Base-by-base conservation (phyloP, 2,888 invertebrate genomes). In the Lepas anatifera region DNA sequence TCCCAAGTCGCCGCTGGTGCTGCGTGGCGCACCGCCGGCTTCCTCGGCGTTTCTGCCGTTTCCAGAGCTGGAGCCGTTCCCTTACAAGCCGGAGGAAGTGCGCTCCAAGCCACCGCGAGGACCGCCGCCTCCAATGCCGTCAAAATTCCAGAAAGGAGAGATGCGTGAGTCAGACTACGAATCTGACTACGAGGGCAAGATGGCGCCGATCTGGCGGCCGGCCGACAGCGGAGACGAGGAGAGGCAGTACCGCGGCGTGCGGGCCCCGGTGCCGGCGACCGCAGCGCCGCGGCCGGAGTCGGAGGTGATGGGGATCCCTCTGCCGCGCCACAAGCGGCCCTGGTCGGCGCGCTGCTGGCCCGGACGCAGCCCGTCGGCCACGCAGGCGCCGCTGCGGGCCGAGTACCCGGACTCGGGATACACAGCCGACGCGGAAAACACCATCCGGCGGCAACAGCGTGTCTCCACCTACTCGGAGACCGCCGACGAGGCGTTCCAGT, bases 101-200 rank as follows among this genome's bases (percentile, higher is more conserved):
- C 83, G 81, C 67, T 72, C 73, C 18, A 68, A 71, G 64, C 71
- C 72, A n/a, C 68, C 58, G n/a, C 72, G 74, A 66, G 72, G 80
- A 3, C 83, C 84, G 50, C 82, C 83, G 39, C 83, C 85, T 68
- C 83, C 84, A 35, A 86, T 84, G 78, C 87, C 87, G 70, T 86
- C 86, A 35, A 87, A 84, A 79, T 88, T 87, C 78, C 79, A 85
- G 29, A 86, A 84, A 78, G 83, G 85, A 74, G 86, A 87, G 79
- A 85, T 85, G 78, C 82, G 83, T 69, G 86, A 86, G 77, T 88
- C 87, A 76, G 88, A 88, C 77, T 87, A 87, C 76, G 87, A 87
- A 79, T 88, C 87, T 76, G 88, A 89, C 76, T 85, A 87, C 73
- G 87, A 87, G 63, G 48, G 70, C n/a, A 68, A 64, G 70, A 87